Percentiles rank a stretch among this genome's conserved stretches.
Evolutionary conservation across 2,113 vertebrate species (phyloP).

Genomic region (Sturnus vulgaris): DNA sequence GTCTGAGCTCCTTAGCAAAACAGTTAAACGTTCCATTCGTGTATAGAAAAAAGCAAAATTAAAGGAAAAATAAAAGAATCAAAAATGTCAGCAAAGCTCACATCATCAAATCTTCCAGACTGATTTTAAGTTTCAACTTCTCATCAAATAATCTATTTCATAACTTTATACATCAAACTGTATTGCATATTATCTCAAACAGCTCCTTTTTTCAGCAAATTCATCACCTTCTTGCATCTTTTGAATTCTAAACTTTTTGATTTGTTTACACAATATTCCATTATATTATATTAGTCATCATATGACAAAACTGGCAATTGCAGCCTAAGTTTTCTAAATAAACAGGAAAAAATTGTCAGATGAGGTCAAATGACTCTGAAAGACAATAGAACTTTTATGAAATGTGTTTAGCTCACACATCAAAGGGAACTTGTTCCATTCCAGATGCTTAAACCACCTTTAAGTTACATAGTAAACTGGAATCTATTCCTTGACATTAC

Average conservation of each 20-base stretch:
- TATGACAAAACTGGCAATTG: neutral
- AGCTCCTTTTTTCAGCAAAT: neutral
- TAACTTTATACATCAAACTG: neutral
- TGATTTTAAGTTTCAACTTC: neutral
- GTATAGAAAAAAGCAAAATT: neutral
- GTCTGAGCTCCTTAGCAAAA: neutral
- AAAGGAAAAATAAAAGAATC: neutral
- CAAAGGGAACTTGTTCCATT: neutral
- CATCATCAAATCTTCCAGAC: neutral
- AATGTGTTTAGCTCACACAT: neutral
- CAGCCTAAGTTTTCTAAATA: constrained; percentile 26
- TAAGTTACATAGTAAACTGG: neutral
- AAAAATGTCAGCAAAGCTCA: neutral
- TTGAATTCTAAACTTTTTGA: neutral
- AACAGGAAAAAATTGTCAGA: constrained; percentile 46
- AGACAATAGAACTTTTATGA: constrained; percentile 34
- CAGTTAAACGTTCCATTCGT: neutral
- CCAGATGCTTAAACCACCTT: neutral
- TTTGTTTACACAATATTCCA: neutral
- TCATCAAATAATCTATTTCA: neutral
- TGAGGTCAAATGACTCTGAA: constrained; percentile 31
- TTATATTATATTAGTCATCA: constrained; percentile 30
- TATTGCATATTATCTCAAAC: neutral
- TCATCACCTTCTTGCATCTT: neutral
- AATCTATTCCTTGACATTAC: neutral